phyloP scores from a whole-genome alignment of 1,140 invertebrate species.

The Parapsyche elsis region DNA sequence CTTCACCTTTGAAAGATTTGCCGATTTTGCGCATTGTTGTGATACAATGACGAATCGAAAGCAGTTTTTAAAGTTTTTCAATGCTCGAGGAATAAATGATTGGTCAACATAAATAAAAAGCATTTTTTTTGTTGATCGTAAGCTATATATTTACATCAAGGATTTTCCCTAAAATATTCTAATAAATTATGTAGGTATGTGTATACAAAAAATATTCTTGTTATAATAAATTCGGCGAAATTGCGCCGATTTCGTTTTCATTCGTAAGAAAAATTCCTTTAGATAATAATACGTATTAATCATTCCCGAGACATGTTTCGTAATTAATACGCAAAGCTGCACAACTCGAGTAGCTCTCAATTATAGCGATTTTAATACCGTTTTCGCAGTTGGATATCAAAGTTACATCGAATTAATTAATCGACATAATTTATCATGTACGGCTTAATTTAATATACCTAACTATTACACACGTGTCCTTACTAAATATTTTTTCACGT shows the following conservation, averaged over 20 bases:
- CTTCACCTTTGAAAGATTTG: too few relatives aligned
- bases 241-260: neutral
- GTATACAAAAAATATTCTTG: neutral
- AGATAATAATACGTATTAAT: too few relatives aligned
- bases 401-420: constrained; percentile 13
- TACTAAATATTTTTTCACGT: neutral
- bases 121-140: too few relatives aligned
- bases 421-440: neutral
- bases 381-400: constrained; percentile 12
- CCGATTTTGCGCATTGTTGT: too few relatives aligned
- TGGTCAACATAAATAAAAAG: too few relatives aligned
- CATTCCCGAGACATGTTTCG: too few relatives aligned
- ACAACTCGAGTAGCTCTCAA: constrained; percentile 1
- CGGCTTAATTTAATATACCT: neutral
- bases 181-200: neutral
- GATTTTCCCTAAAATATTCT: neutral
- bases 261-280: neutral
- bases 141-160: too few relatives aligned
- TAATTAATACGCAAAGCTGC: neutral
- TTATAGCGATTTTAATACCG: neutral
- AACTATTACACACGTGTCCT: neutral
- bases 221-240: too few relatives aligned
- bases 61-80: too few relatives aligned
- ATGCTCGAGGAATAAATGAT: too few relatives aligned
- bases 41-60: too few relatives aligned